phyloP scores from a whole-genome alignment of 2,113 vertebrate species.

The Urocolius indicus region DNA sequence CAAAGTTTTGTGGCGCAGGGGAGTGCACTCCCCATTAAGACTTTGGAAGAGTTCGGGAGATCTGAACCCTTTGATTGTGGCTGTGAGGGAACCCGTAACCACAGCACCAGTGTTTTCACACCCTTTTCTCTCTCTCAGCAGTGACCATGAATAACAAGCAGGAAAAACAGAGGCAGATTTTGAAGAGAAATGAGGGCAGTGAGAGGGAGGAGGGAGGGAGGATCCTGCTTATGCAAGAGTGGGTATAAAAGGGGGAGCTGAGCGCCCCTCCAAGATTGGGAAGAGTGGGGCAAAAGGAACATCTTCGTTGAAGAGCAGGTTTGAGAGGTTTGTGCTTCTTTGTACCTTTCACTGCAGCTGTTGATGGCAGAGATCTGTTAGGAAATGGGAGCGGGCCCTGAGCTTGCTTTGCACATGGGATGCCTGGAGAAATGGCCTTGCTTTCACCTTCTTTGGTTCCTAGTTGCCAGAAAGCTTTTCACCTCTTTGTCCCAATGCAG shows the following conservation, averaged over 20 bases:
- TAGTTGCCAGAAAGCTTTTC: not conserved
- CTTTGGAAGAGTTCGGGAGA: not conserved
- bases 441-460: not conserved
- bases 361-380: not conserved
- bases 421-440: not conserved
- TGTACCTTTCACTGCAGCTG: not conserved
- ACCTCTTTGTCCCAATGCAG: not conserved
- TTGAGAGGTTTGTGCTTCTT: constrained; percentile 36
- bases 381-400: rapidly evolving
- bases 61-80: not conserved
- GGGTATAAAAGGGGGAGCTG: constrained; percentile 4
- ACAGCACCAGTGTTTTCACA: constrained; percentile 23
- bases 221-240: constrained; percentile 21
- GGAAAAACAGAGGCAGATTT: constrained; percentile 65
- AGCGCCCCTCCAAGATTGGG: not conserved
- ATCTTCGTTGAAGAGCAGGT: not conserved
- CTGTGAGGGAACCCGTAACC: not conserved
- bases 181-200: constrained; percentile 55
- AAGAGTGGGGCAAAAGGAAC: not conserved
- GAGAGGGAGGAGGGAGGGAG: not conserved
- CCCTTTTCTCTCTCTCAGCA: constrained; percentile 25
- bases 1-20: not conserved
- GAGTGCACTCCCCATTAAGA: not conserved
- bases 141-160: constrained; percentile 58
- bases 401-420: not conserved